Evolutionary conservation across 2,888 invertebrate genomes (phyloP), one percentile per base, ranked within the genome.

Genomic region (Eupithecia pulchellata): DNA sequence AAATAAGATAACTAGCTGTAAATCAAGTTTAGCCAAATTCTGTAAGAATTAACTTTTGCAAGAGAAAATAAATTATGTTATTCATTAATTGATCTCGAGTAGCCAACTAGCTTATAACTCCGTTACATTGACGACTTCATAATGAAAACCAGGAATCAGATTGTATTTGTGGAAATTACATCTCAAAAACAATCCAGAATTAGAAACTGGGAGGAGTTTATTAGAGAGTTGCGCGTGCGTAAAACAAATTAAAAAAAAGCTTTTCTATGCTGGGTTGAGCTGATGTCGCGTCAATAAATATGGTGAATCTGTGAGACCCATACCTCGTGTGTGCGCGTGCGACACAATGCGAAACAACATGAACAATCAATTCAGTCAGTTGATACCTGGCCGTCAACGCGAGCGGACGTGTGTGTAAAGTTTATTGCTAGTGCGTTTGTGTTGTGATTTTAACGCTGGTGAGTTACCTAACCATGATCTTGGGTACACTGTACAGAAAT

Each of bases 381-480:
- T 89, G 85, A 85, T 88, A 89, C 82, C 84, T 79, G 85, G 79
- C 82, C 81, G 82, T 81, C 79, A 75, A 30, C 36, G 72, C 66
- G 79, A 64, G 66, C 82, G 81, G 84, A 86, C 87, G 91, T 86
- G 77, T 83, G 82, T 74, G 80, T 52, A 52, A 52, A 75, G 76
- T 66, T 36, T 61, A 64, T 79, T 76, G 29, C 62, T 74, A 79
- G 83, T 85, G 86, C 77, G 73, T 69, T 79, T 80, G 89, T 92
- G 89, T 84, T 83, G 89, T 90, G 84, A 86, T 82, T 74, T 81
- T 79, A 79, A 82, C 82, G 81, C 77, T 72, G 91, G 92, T 92
- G 86, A 92, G 92, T 90, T 74, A 79, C 79, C 81, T 77, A 79
- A 82, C 86, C 87, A 81, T 90, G 87, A 87, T 88, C 87, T 88